These are phyloP conservation scores for Gastrophysa polygoni DNA, from an alignment of 2,888 invertebrate genomes.

Conservation along the genomic window DNA sequence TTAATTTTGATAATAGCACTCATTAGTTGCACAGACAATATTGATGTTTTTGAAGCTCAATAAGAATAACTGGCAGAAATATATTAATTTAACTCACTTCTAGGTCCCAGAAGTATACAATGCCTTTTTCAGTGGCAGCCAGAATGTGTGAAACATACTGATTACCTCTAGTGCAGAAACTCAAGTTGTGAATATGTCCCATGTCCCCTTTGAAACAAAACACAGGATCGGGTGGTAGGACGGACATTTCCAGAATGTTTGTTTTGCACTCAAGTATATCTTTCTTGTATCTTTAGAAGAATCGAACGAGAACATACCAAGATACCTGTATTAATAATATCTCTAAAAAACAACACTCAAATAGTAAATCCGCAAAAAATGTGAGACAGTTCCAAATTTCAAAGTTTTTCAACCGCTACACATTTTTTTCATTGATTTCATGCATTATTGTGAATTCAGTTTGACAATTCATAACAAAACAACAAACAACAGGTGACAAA, in stretches of 20 bases:
- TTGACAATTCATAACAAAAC: too few relatives aligned
- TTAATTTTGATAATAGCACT: too few relatives aligned
- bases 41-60: too few relatives aligned
- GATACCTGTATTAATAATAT: background rate
- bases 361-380: background rate
- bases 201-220: constrained; percentile 75
- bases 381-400: background rate
- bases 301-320: background rate
- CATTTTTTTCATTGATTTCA: background rate
- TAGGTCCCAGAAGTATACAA: constrained; percentile 79
- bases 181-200: constrained; percentile 73
- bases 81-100: constrained; percentile 62
- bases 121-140: constrained; percentile 76
- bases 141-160: constrained; percentile 67
- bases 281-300: background rate
- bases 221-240: constrained; percentile 78
- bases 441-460: too few relatives aligned
- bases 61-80: background rate
- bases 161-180: constrained; percentile 66
- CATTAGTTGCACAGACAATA: too few relatives aligned
- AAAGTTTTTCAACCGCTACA: background rate
- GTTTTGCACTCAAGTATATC: background rate
- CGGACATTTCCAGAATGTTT: constrained; percentile 62
- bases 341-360: background rate
- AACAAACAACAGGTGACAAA: too few relatives aligned